Conservation (phyloP, 2,113 vertebrate genomes). For the Otocyon megalotis region DNA sequence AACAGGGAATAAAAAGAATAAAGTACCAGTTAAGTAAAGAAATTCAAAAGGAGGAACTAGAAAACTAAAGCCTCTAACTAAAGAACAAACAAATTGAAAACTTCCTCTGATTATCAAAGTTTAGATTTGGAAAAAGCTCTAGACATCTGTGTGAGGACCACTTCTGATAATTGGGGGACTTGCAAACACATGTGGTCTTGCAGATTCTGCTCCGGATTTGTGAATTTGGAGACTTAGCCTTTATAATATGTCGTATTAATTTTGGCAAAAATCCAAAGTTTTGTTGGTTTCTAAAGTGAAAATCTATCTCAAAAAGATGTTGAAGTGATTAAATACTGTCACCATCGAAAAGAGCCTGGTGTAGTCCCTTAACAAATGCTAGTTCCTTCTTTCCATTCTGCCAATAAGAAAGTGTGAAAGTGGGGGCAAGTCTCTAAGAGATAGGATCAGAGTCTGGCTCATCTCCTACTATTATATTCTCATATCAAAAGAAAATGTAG, state of each 20-base stretch:
- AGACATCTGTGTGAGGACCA: not conserved
- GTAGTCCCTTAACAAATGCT: not conserved
- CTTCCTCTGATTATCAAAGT: not conserved
- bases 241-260: not conserved
- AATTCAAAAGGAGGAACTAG: not conserved
- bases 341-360: not conserved
- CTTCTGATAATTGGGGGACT: not conserved
- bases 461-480: not conserved
- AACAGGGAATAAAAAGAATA: not conserved
- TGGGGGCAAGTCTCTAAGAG: not conserved
- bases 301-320: not conserved
- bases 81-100: constrained; percentile 12
- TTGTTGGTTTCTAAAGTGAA: constrained; percentile 19
- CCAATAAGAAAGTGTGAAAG: not conserved
- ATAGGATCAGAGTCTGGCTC: not conserved
- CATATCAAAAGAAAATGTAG: not conserved
- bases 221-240: not conserved
- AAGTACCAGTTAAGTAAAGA: not conserved
- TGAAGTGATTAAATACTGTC: not conserved
- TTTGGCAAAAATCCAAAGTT: constrained; percentile 22
- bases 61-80: not conserved
- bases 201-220: not conserved
- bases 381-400: not conserved
- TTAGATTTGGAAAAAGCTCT: not conserved
- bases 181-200: not conserved